These are phyloP conservation scores for Malurus alboscapulatus DNA, from an alignment of 2,113 vertebrate species.

Conservation along the genomic window DNA sequence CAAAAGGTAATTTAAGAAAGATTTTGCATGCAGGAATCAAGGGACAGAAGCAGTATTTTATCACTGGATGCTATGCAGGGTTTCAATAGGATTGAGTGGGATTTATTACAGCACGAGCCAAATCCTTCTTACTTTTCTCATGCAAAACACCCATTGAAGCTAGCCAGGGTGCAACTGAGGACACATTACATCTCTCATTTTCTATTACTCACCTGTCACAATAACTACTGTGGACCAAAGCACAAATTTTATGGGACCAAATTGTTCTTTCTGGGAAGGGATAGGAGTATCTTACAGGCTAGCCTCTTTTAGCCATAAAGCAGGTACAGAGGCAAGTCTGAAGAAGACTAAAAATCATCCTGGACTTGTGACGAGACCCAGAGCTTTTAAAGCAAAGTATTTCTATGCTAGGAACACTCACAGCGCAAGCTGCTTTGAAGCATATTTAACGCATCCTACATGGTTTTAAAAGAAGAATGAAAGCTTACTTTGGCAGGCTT, in stretches of 20 bases:
- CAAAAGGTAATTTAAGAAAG: neutral
- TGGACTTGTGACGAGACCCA: conserved; percentile 21
- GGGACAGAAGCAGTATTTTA: neutral
- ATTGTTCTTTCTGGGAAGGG: neutral
- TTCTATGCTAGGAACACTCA: conserved; percentile 28
- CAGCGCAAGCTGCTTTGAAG: conserved; percentile 13
- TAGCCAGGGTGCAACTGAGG: conserved; percentile 7
- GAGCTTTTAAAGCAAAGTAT: neutral
- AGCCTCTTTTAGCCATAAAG: neutral
- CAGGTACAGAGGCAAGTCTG: neutral
- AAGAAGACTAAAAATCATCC: conserved; percentile 8
- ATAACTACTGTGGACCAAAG: neutral
- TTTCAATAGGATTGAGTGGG: conserved; percentile 17
- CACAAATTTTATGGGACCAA: neutral
- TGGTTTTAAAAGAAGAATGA: conserved; percentile 37
- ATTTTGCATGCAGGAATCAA: neutral
- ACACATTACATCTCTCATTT: neutral
- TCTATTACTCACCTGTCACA: neutral
- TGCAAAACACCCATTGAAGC: conserved; percentile 27
- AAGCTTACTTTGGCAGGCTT: conserved; percentile 21
- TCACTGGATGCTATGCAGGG: neutral
- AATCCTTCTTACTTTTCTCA: conserved; percentile 53
- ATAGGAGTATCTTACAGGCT: neutral
- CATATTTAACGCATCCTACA: conserved; percentile 43
- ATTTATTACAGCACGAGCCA: conserved; percentile 32